phyloP scores from a whole-genome alignment of 1,140 invertebrate genomes.

The silkworm (Bombyx mori) region ASM3026992v2 NC_085126.1:8112501-8113000 shows the following conservation, averaged over 20 bases:
- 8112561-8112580: constrained; percentile 30
- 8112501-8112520: background rate
- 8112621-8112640: constrained; percentile 41
- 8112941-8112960: background rate
- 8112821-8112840: constrained; percentile 7
- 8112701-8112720: background rate
- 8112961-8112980: background rate
- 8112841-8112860: constrained; percentile 13
- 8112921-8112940: background rate
- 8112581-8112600: constrained; percentile 10
- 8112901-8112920: constrained; percentile 1
- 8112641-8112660: constrained; percentile 10
- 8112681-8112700: background rate
- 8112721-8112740: constrained; percentile 6
- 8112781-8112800: constrained; percentile 35
- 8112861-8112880: background rate
- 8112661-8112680: constrained; percentile 13
- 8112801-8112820: constrained; percentile 36
- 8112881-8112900: background rate
- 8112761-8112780: constrained; percentile 42
- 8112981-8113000: background rate
- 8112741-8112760: constrained; percentile 16
- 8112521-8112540: constrained; percentile 4
- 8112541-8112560: constrained; percentile 1
- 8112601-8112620: constrained; percentile 32